Evolutionary conservation across 2,888 invertebrate genomes (phyloP).

Genomic region (Maniola hyperantus): DNA sequence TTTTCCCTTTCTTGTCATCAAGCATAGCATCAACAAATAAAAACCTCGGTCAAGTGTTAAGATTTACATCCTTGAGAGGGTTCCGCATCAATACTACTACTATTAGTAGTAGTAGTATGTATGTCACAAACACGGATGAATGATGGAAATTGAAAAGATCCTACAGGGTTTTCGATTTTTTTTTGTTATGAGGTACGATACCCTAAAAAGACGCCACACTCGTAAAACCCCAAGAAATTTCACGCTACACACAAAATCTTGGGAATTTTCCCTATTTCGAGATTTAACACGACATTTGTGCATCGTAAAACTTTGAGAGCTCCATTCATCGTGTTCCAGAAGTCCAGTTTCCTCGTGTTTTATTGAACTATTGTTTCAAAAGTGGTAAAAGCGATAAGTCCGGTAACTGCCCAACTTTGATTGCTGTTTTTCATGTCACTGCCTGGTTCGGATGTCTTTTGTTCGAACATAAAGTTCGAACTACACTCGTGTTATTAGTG

Average conservation of each 20-base stretch:
- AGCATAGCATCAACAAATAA: too few species aligned
- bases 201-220: background rate
- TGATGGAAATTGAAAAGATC: too few species aligned
- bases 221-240: background rate
- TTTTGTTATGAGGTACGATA: background rate
- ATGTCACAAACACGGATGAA: too few species aligned
- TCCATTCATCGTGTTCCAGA: slow-evolving; percentile 5
- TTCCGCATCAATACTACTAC: too few species aligned
- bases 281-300: slow-evolving; percentile 25
- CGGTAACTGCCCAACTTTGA: slow-evolving; percentile 56
- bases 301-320: slow-evolving; percentile 28
- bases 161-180: too few species aligned
- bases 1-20: too few species aligned
- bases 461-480: slow-evolving; percentile 70
- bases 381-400: slow-evolving; percentile 44
- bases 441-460: slow-evolving; percentile 60
- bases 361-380: slow-evolving; percentile 42
- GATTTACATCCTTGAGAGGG: too few species aligned
- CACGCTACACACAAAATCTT: background rate
- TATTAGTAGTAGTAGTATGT: too few species aligned
- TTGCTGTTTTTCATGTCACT: slow-evolving; percentile 53
- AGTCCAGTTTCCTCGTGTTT: slow-evolving; percentile 33
- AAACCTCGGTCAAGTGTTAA: too few species aligned
- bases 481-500: slow-evolving; percentile 48
- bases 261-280: slow-evolving; percentile 18